Evolutionary conservation across 2,888 invertebrate genomes (phyloP), one percentile per base, ranked within the genome.

Genomic region (Lasioglossum morio): DNA sequence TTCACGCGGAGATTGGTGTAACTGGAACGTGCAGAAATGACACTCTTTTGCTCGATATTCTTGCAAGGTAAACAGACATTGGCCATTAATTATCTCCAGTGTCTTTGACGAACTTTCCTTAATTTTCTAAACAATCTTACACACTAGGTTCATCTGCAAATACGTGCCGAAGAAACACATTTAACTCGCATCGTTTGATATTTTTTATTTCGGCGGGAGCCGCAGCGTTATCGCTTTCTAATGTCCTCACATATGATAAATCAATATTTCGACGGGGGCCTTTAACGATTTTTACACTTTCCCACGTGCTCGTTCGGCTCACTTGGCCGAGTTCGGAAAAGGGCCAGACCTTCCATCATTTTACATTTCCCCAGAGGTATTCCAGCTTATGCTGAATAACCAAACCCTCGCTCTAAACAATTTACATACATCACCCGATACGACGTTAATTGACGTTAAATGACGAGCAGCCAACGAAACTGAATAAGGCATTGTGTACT

Each of bases 391-490:
- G 16, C 66, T 30, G 66, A 66, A 66, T 66, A 66, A 19, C 34
- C 34, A 34, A 66, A 66, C 66, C 40, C 40, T 40, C 70, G 0
- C 70, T 40, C 40, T 40, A 40, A 70, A 70, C 70, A 70, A 70
- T 70, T 40, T 70, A 23, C 40, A 70, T 40, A 70, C 70, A n/a
- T 70, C 70, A 40, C 37, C 37, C 40, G 40, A 40, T n/a, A n/a
- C 23, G 70, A 70, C 70, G 40, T 40, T 70, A 70, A 70, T 70
- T 70, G 70, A 70, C 70, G 37, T 70, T 40, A 70, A 70, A 40
- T 70, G 40, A 34, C 74, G 66, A 40, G 70, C 70, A 40, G 40
- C 37, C n/a, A n/a, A 70, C 70, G 70, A 40, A n/a, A 70, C 70
- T n/a, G 12, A 70, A 40, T 8, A 69, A 69, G 19, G 34, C 37